Evolutionary conservation across 2,797 vertebrate genomes (phyloP).

Genomic region (Cyclopterus lumpus): DNA sequence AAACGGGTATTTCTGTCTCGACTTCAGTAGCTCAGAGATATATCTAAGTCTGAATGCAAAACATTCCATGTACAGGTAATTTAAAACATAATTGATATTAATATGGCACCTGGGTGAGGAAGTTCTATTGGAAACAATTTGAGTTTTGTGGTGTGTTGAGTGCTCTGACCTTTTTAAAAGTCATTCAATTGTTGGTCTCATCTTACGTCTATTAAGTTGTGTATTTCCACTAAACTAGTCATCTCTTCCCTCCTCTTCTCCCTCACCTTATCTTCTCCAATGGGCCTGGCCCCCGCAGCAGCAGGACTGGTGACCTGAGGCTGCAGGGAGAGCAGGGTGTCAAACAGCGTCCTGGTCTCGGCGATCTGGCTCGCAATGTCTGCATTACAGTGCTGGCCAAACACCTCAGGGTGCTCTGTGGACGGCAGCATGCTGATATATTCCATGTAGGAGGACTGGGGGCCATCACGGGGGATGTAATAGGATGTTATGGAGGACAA

Average conservation of each 20-base stretch:
- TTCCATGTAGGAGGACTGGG: conserved; percentile 82
- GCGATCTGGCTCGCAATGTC: conserved; percentile 91
- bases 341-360: conserved; percentile 87
- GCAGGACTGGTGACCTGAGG: conserved; percentile 83
- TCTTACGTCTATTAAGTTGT: not conserved
- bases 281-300: conserved; percentile 67
- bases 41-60: not conserved
- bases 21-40: not conserved
- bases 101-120: not conserved
- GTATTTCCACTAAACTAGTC: not conserved
- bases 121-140: not conserved
- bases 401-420: conserved; percentile 88
- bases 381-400: conserved; percentile 91
- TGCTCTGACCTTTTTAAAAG: not conserved
- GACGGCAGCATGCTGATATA: conserved; percentile 84
- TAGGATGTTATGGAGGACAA: conserved; percentile 84
- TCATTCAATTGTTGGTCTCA: not conserved
- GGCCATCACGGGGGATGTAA: conserved; percentile 87
- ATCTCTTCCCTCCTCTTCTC: not conserved
- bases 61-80: not conserved
- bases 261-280: conserved; percentile 88
- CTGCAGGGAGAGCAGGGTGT: conserved; percentile 91
- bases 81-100: not conserved
- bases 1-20: not conserved
- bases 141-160: too few relatives aligned